Conservation (phyloP, 1,140 invertebrate species). For the Gonatopus flavifemur region DNA sequence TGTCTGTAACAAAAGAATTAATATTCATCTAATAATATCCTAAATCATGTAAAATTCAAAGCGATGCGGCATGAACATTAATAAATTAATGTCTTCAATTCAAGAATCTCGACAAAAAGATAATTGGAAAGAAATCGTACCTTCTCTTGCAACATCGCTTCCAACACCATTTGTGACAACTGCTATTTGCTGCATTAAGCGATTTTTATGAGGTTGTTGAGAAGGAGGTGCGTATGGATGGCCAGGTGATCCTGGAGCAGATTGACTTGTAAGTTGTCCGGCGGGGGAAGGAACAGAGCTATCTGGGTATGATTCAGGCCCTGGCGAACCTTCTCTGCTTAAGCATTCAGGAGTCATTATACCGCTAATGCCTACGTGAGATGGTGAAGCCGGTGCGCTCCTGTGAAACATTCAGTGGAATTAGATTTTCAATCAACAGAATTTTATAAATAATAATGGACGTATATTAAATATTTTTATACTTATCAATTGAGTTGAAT, state of each 20-base stretch:
- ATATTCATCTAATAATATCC: background rate
- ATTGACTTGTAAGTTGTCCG: conserved; percentile 65
- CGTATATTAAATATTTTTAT: too few relatives aligned
- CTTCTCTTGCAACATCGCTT: conserved; percentile 61
- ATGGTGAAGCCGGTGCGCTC: conserved; percentile 91
- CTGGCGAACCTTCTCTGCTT: conserved; percentile 81
- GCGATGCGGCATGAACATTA: background rate
- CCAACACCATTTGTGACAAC: conserved; percentile 66
- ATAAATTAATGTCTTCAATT: too few relatives aligned
- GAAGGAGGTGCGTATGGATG: conserved; percentile 57
- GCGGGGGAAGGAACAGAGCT: conserved; percentile 59
- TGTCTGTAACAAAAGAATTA: conserved; percentile 39
- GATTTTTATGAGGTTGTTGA: conserved; percentile 57
- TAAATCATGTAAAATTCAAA: background rate
- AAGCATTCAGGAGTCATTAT: conserved; percentile 86
- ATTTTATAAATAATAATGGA: too few relatives aligned
- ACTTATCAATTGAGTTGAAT: too few relatives aligned
- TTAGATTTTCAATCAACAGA: background rate
- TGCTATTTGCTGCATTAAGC: conserved; percentile 64
- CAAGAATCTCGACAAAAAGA: background rate
- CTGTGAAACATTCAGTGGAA: conserved; percentile 52
- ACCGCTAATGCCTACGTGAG: conserved; percentile 81
- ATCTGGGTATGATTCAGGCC: conserved; percentile 66
- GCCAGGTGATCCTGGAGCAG: conserved; percentile 71
- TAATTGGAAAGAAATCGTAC: conserved; percentile 39